Evolutionary conservation across 2,797 vertebrate species (phyloP), one percentile per base, ranked within the genome.

Genomic region (Poeciliopsis paucimaculata): DNA sequence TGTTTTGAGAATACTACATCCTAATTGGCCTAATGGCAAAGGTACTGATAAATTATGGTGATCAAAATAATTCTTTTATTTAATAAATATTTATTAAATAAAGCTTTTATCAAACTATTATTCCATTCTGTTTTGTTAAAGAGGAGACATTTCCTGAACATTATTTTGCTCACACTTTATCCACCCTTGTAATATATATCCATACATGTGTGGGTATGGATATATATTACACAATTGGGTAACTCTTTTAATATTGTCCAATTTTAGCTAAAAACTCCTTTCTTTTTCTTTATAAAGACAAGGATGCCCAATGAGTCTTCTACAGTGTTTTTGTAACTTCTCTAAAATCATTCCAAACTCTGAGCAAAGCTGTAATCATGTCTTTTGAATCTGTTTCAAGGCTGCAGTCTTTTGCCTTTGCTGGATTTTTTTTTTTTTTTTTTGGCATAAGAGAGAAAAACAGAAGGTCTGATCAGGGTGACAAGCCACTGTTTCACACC

Each of bases 51-150:
- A 23, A 68, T 26, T n/a, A 43, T 43, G 26, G 23, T 7, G 11
- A 57, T 57, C 51, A n/a, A 57, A 41, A 41, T 70, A 71, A n/a
- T 41, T 41, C 66, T 45, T 75, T 88, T 82, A 82, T 76, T 41
- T 78, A 75, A 36, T 36, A 57, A 74, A 77, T n/a, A n/a, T n/a
- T n/a, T n/a, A n/a, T n/a, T n/a, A n/a, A n/a, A n/a, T n/a, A n/a
- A 84, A 86, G 80, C 77, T 12, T 77, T 89, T 87, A 80, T 82
- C 84, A 73, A 66, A 77, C 57, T 64, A 68, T 79, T 86, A 81
- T 79, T 82, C 62, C 64, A 7, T 31, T 68, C 55, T 77, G 73
- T 87, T 86, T 84, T 23, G 13, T 86, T 71, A 86, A 90, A 87
- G 31, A 12, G 75, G 84, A 83, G 86, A 84, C 76, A 76, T 79